phyloP scores from a whole-genome alignment of 1,140 invertebrate genomes.

The Leucophenga varia region DNA sequence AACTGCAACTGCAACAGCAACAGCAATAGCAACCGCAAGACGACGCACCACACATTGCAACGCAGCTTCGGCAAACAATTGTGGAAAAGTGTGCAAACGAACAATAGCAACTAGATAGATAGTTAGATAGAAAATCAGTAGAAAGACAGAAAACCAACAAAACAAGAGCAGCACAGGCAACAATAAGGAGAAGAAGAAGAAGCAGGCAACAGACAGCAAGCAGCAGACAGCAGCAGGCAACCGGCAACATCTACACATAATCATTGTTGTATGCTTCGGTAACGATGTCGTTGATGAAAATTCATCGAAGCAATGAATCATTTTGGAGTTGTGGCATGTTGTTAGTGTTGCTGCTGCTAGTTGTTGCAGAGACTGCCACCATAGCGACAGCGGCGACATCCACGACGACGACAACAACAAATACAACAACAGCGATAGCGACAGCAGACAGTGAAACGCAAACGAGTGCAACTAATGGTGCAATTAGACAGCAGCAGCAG shows the following conservation, averaged over 20 bases:
- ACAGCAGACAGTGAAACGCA: conserved; percentile 38
- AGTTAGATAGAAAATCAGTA: conserved; percentile 28
- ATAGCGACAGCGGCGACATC: conserved; percentile 16
- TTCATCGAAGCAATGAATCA: conserved; percentile 52
- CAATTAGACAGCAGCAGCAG: conserved; percentile 40
- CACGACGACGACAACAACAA: conserved; percentile 14
- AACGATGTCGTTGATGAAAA: conserved; percentile 52
- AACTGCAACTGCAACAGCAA: no score
- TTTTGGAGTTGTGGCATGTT: no score
- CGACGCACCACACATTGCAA: conserved; percentile 21
- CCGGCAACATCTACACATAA: conserved; percentile 14
- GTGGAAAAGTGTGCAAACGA: no score
- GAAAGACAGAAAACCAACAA: conserved; percentile 9
- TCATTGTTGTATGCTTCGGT: conserved; percentile 48
- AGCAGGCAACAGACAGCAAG: conserved; percentile 10
- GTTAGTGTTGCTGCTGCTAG: conserved; percentile 21
- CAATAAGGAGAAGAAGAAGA: conserved; percentile 14
- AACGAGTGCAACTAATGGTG: conserved; percentile 48
- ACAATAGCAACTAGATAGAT: no score
- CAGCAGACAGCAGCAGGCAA: no score
- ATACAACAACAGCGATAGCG: conserved; percentile 14
- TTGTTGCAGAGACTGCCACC: no score
- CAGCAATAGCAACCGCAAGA: no score
- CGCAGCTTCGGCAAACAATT: no score
- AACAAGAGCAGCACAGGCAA: conserved; percentile 21